These are phyloP conservation scores for Philhelius pedissequus DNA, from an alignment of 2,888 invertebrate genomes.

Conservation along the genomic window DNA sequence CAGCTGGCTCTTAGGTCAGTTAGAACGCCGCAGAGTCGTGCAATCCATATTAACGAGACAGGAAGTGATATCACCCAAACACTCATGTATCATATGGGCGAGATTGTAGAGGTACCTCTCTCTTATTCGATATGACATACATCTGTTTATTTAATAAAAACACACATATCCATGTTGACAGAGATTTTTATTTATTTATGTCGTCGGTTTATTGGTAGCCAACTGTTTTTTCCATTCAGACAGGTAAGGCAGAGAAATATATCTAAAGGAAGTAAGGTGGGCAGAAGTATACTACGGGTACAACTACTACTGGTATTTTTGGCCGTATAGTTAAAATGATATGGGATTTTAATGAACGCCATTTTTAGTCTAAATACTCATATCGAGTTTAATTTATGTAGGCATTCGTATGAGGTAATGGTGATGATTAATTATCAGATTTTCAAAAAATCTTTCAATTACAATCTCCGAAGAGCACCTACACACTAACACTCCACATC, in stretches of 20 bases:
- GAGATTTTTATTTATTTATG: constrained; percentile 11
- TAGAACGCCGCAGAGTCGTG: constrained; percentile 15
- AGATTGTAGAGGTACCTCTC: constrained; percentile 10
- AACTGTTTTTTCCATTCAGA: constrained; percentile 10
- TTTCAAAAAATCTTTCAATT: constrained; percentile 15
- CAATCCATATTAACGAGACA: constrained; percentile 47
- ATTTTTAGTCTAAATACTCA: constrained; percentile 34
- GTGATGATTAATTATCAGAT: constrained; percentile 35
- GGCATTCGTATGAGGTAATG: constrained; percentile 9
- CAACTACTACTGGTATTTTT: constrained; percentile 5
- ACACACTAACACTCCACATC: not conserved
- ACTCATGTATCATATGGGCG: constrained; percentile 10
- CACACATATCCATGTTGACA: constrained; percentile 46
- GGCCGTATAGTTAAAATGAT: not conserved
- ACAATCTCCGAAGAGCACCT: constrained; percentile 10
- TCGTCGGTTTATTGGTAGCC: constrained; percentile 8
- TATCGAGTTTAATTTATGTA: constrained; percentile 18
- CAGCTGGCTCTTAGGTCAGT: constrained; percentile 28
- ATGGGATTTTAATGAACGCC: constrained; percentile 43
- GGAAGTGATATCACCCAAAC: constrained; percentile 54
- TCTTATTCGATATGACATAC: constrained; percentile 13
- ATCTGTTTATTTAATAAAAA: constrained; percentile 40
- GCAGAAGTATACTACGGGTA: not conserved
- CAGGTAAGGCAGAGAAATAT: too few relatives aligned
- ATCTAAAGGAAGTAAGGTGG: not conserved